Percentiles rank a stretch among this genome's conserved stretches.
These are phyloP conservation scores for Synergus laeviventris DNA, from an alignment of 2,888 invertebrate species.

Conservation along the genomic window DNA sequence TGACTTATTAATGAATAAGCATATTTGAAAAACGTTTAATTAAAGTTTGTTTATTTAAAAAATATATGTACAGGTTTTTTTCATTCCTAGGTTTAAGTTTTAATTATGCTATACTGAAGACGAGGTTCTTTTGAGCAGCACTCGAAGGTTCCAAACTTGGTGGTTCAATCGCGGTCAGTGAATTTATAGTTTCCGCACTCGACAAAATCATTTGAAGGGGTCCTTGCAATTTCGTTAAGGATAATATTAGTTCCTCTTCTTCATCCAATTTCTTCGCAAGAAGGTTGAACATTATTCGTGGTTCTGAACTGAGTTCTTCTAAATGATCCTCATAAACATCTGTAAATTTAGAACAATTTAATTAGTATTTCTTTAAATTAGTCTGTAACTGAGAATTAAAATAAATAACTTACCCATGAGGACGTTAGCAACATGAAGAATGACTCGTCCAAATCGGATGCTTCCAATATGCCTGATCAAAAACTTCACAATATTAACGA, in stretches of 20 bases:
- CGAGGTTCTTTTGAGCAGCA: conserved; percentile 74
- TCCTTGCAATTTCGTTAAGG: conserved; percentile 83
- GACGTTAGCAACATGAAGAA: conserved; percentile 85
- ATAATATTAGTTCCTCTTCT: conserved; percentile 83
- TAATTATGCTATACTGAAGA: conserved; percentile 68
- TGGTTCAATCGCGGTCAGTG: conserved; percentile 56
- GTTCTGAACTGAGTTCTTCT: conserved; percentile 80
- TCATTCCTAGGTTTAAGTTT: background rate
- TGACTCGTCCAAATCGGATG: conserved; percentile 83
- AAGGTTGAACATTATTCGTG: conserved; percentile 80
- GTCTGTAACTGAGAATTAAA: background rate
- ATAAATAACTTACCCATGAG: conserved; percentile 79
- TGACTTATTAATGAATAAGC: background rate
- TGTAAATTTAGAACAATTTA: conserved; percentile 52
- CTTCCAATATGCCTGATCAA: conserved; percentile 86
- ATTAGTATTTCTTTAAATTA: background rate
- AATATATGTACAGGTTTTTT: conserved; percentile 55
- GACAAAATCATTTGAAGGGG: conserved; percentile 82
- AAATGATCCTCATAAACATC: conserved; percentile 84
- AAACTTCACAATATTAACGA: conserved; percentile 85
- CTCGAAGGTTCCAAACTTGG: conserved; percentile 70
- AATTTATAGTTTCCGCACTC: conserved; percentile 75
- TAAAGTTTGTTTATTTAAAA: conserved; percentile 53
- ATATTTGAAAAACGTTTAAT: background rate
- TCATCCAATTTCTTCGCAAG: conserved; percentile 81